Conservation (phyloP, 2,797 vertebrate genomes). For the Enteromius viviparus region DNA sequence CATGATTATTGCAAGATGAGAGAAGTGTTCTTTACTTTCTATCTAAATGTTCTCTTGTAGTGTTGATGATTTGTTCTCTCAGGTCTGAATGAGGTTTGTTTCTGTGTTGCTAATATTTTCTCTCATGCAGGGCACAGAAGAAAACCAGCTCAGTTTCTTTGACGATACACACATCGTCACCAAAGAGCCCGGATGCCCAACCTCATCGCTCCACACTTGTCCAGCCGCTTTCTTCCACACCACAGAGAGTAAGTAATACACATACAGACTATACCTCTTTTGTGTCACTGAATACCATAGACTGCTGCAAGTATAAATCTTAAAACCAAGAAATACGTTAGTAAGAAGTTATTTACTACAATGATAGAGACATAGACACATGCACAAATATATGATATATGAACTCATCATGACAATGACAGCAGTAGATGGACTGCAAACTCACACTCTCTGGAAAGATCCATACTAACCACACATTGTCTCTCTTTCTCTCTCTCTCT, state of each 20-base stretch:
- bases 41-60: not conserved
- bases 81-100: constrained; percentile 66
- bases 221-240: constrained; percentile 87
- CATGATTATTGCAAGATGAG: not conserved
- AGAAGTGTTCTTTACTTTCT: not conserved
- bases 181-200: constrained; percentile 83
- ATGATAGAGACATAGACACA: constrained; percentile 5
- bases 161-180: constrained; percentile 91
- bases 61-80: constrained; percentile 49
- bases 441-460: constrained; percentile 44
- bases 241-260: constrained; percentile 80
- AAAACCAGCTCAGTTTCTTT: constrained; percentile 94
- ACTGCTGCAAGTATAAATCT: not conserved
- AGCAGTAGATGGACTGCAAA: constrained; percentile 48
- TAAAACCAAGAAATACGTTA: not conserved
- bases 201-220: constrained; percentile 85
- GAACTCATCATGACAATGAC: constrained; percentile 46
- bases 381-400: constrained; percentile 18
- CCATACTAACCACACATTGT: not conserved
- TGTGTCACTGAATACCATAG: not conserved
- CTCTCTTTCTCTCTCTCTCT: constrained; percentile 12
- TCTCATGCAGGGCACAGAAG: constrained; percentile 86
- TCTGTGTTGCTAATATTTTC: constrained; percentile 39
- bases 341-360: not conserved
- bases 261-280: not conserved